Evolutionary conservation across 2,888 invertebrate genomes (phyloP).

Genomic region (Leucophenga maculata): DNA sequence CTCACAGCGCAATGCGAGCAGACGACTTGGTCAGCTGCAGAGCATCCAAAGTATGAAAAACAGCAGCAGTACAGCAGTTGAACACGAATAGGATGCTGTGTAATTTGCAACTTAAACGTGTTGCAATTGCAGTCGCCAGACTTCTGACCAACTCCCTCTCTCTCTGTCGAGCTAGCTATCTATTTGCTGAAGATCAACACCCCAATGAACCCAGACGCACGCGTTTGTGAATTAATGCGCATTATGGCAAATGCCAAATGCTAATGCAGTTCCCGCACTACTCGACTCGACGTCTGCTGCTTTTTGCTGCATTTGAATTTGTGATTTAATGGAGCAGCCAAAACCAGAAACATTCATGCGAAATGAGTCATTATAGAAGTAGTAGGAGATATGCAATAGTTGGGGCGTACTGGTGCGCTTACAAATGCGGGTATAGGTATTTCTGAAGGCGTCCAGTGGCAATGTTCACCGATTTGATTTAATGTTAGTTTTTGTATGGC

Average conservation of each 20-base stretch:
- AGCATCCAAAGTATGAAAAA: not conserved
- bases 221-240: conserved; percentile 16
- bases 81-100: not conserved
- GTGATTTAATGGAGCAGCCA: conserved; percentile 53
- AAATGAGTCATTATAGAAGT: conserved; percentile 64
- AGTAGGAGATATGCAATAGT: conserved; percentile 56
- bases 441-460: not conserved
- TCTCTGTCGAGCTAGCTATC: too few relatives aligned
- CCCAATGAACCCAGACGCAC: conserved; percentile 18
- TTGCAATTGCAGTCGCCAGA: conserved; percentile 28
- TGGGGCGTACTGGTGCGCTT: not conserved
- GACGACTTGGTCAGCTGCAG: conserved; percentile 3
- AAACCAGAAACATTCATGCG: conserved; percentile 52
- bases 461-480: not conserved
- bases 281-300: not conserved
- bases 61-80: not conserved
- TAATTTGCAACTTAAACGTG: conserved; percentile 58
- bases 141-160: too few relatives aligned
- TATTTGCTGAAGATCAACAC: conserved; percentile 7
- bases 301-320: conserved; percentile 41
- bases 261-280: conserved; percentile 35
- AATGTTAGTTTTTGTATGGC: too few relatives aligned
- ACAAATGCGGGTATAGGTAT: not conserved
- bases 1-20: too few relatives aligned
- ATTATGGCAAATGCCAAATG: conserved; percentile 36